A percentile compares a stretch with the other conserved stretches of the same genome.
Evolutionary conservation across 2,113 vertebrate species (phyloP).

Genomic region (Turdus rufiventris): DNA sequence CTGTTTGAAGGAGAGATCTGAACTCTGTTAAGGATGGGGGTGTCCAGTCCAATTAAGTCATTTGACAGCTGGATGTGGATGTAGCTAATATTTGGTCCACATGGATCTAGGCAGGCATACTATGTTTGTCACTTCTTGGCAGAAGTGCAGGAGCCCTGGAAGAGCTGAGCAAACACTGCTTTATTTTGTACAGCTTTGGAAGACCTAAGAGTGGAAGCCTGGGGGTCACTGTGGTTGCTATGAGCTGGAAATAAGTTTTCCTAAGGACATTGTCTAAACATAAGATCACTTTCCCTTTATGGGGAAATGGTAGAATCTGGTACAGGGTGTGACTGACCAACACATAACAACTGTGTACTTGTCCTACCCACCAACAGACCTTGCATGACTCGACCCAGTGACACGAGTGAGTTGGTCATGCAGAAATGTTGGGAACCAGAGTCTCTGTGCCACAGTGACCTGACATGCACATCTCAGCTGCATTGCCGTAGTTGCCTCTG

Average conservation of each 20-base stretch:
- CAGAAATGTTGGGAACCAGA: not conserved
- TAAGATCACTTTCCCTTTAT: not conserved
- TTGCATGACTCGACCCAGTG: not conserved
- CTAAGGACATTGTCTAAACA: not conserved
- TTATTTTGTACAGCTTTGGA: not conserved
- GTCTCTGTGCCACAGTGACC: not conserved
- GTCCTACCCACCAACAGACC: not conserved
- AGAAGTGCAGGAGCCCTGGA: not conserved
- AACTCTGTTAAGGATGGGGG: not conserved
- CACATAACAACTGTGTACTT: not conserved
- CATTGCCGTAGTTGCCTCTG: not conserved
- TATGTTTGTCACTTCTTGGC: not conserved
- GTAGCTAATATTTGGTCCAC: not conserved
- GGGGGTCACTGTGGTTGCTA: accelerated
- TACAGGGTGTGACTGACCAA: not conserved
- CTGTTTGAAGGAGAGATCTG: not conserved
- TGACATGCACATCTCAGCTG: not conserved
- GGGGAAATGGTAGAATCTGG: not conserved
- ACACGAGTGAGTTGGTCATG: not conserved
- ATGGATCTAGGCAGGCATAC: not conserved
- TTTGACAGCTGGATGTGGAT: not conserved
- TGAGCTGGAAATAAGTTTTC: not conserved
- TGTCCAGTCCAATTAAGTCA: not conserved
- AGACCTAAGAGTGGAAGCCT: not conserved
- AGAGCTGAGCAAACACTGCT: not conserved